phyloP scores from a whole-genome alignment of 2,113 vertebrate genomes.

The Sialia sialis region DNA sequence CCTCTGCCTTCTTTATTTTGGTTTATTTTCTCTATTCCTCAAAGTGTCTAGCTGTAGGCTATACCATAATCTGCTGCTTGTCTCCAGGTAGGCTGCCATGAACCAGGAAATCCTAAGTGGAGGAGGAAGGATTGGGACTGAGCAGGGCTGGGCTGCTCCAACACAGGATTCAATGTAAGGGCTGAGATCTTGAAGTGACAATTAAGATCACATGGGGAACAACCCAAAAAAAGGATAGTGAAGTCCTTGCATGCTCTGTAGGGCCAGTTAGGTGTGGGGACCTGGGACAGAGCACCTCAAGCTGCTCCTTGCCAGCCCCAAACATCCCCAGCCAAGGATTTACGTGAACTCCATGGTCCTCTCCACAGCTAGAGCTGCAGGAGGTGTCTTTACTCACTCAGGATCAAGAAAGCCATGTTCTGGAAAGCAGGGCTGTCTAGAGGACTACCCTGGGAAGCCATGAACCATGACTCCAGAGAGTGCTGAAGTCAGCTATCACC shows the following conservation, averaged over 20 bases:
- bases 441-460: background rate
- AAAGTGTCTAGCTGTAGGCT: background rate
- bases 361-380: background rate
- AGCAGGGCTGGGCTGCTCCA: background rate
- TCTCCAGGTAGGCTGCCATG: background rate
- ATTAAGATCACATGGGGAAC: background rate
- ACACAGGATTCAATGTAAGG: background rate
- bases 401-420: background rate
- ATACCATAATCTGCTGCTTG: background rate
- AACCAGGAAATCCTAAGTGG: background rate
- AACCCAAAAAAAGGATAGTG: background rate
- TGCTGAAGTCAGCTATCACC: background rate
- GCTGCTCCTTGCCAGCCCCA: background rate
- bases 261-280: background rate
- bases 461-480: rapidly evolving
- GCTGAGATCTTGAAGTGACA: background rate
- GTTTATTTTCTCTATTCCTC: background rate
- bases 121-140: background rate
- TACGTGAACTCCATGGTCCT: background rate
- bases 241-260: background rate
- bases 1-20: background rate
- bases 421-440: background rate
- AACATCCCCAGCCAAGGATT: background rate
- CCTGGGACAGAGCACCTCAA: background rate
- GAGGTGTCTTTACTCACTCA: background rate